Conservation (phyloP, 2,113 vertebrate genomes). For the Carassius gibelio region DNA sequence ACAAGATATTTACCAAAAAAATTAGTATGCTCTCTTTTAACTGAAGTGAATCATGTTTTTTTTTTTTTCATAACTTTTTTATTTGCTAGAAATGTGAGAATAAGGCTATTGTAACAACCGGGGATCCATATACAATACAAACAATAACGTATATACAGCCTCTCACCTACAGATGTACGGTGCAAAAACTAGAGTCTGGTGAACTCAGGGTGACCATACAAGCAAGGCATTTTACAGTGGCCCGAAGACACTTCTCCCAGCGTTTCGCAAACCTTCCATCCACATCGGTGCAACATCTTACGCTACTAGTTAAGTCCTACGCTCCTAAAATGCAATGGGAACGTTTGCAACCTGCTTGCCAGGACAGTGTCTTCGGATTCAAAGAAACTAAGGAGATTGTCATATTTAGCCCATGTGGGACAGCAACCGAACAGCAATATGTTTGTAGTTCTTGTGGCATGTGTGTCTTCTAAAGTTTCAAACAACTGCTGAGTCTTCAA, state of each 20-base stretch:
- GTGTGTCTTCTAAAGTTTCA: conserved; percentile 49
- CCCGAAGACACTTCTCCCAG: conserved; percentile 72
- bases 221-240: conserved; percentile 99
- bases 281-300: conserved; percentile 47
- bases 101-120: conserved; percentile 99
- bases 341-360: conserved; percentile 67
- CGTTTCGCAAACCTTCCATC: conserved; percentile 61
- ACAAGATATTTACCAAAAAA: conserved; percentile 95
- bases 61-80: conserved; percentile 73
- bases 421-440: conserved; percentile 84
- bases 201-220: conserved; percentile 88
- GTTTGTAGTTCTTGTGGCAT: conserved; percentile 55
- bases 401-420: conserved; percentile 91
- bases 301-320: conserved; percentile 39
- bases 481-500: conserved; percentile 72
- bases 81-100: conserved; percentile 95
- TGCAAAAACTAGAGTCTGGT: conserved; percentile 92
- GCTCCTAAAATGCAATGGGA: conserved; percentile 48
- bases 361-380: conserved; percentile 84
- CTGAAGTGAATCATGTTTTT: conserved; percentile 67
- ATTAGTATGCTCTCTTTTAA: conserved; percentile 57
- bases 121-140: conserved; percentile 95
- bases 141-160: conserved; percentile 98
- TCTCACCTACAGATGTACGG: conserved; percentile 92
- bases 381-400: conserved; percentile 97